These are phyloP conservation scores for Stratiomys singularior DNA, from an alignment of 2,888 invertebrate genomes.

Conservation along the genomic window DNA sequence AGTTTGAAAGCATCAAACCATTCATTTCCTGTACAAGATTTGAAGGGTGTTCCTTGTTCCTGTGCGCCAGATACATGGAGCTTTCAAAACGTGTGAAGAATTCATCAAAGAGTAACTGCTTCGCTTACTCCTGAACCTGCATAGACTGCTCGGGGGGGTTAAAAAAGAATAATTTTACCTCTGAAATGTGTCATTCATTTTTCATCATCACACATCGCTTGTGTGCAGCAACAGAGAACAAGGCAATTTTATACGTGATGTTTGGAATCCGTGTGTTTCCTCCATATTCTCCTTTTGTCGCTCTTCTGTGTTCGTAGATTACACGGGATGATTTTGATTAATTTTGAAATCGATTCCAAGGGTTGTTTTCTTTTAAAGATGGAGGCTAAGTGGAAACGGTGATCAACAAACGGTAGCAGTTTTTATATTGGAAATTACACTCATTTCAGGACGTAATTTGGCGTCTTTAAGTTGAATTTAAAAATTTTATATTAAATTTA, in stretches of 20 bases:
- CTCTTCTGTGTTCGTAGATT: too few relatives aligned
- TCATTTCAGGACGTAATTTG: too few relatives aligned
- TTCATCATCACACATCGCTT: conserved; percentile 5
- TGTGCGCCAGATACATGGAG: background rate
- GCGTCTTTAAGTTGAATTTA: too few relatives aligned
- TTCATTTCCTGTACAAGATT: conserved; percentile 19
- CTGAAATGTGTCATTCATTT: conserved; percentile 20
- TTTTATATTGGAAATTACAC: too few relatives aligned
- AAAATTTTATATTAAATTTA: too few relatives aligned
- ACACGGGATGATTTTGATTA: too few relatives aligned
- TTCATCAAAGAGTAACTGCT: conserved; percentile 10
- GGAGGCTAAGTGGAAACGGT: too few relatives aligned
- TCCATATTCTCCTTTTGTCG: too few relatives aligned
- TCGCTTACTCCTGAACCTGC: background rate
- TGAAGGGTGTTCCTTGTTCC: conserved; percentile 14
- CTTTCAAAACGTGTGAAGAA: conserved; percentile 18
- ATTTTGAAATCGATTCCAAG: too few relatives aligned
- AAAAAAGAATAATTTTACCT: background rate
- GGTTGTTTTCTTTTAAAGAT: too few relatives aligned
- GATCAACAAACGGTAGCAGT: too few relatives aligned
- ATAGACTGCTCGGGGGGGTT: background rate
- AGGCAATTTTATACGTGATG: conserved; percentile 23
- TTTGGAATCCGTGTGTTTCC: background rate
- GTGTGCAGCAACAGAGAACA: background rate
- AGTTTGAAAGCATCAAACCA: conserved; percentile 10